Evolutionary conservation across 1,140 invertebrate genomes (phyloP).

Genomic region (Penaeus chinensis): DNA sequence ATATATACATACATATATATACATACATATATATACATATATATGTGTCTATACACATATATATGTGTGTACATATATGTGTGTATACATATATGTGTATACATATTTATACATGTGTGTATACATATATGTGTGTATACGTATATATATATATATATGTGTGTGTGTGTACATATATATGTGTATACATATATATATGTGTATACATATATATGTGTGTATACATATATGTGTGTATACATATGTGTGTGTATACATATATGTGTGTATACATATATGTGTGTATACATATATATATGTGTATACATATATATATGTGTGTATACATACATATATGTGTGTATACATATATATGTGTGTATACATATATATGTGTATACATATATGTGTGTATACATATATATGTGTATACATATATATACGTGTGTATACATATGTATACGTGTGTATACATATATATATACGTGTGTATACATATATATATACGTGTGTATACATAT

Average conservation of each 20-base stretch:
- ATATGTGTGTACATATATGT: no score
- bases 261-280: not conserved
- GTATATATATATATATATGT: not conserved
- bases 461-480: not conserved
- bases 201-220: not conserved
- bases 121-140: constrained; percentile 9
- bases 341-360: not conserved
- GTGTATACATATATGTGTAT: not conserved
- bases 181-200: not conserved
- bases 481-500: not conserved
- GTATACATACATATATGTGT: no score
- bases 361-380: not conserved
- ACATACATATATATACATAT: no score
- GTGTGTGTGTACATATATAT: no score
- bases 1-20: no score
- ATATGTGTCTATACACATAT: no score
- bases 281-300: not conserved
- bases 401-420: not conserved
- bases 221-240: not conserved
- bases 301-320: not conserved
- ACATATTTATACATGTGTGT: not conserved
- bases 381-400: no score
- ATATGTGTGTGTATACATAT: not conserved
- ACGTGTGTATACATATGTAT: not conserved
- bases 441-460: not conserved